Evolutionary conservation across 2,888 invertebrate species (phyloP).

Genomic region (Agrilus mali): DNA sequence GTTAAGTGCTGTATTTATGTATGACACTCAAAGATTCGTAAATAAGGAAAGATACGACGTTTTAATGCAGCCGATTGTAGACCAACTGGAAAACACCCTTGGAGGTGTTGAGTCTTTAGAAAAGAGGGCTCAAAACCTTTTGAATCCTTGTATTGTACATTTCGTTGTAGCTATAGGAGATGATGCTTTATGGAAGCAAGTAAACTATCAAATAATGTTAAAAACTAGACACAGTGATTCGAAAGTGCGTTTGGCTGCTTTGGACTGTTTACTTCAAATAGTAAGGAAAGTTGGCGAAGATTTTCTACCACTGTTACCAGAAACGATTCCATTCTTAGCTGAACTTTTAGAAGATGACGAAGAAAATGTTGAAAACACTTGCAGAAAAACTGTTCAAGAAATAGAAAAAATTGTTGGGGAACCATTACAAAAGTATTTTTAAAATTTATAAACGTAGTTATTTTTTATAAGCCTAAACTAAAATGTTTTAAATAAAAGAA

Average conservation of each 20-base stretch:
- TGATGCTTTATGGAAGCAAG: slow-evolving; percentile 77
- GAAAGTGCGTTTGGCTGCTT: slow-evolving; percentile 58
- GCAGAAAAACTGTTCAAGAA: slow-evolving; percentile 68
- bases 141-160: slow-evolving; percentile 72
- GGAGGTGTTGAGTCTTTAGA: slow-evolving; percentile 50
- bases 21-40: slow-evolving; percentile 74
- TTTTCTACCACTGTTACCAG: slow-evolving; percentile 78
- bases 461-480: not conserved
- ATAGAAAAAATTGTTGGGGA: slow-evolving; percentile 81
- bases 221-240: slow-evolving; percentile 71
- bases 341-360: slow-evolving; percentile 88
- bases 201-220: slow-evolving; percentile 80
- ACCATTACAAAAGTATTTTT: slow-evolving; percentile 80
- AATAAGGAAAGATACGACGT: slow-evolving; percentile 75
- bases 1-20: slow-evolving; percentile 62
- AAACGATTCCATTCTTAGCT: slow-evolving; percentile 87
- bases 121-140: slow-evolving; percentile 42
- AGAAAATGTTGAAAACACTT: slow-evolving; percentile 64
- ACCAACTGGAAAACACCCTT: slow-evolving; percentile 70
- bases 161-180: slow-evolving; percentile 73
- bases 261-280: slow-evolving; percentile 63
- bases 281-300: slow-evolving; percentile 78
- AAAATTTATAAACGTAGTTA: slow-evolving; percentile 17
- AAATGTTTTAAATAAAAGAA: slow-evolving; percentile 1
- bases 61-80: slow-evolving; percentile 75